Evolutionary conservation across 2,797 vertebrate species (phyloP).

Genomic region (Thripadectes ignobilis): DNA sequence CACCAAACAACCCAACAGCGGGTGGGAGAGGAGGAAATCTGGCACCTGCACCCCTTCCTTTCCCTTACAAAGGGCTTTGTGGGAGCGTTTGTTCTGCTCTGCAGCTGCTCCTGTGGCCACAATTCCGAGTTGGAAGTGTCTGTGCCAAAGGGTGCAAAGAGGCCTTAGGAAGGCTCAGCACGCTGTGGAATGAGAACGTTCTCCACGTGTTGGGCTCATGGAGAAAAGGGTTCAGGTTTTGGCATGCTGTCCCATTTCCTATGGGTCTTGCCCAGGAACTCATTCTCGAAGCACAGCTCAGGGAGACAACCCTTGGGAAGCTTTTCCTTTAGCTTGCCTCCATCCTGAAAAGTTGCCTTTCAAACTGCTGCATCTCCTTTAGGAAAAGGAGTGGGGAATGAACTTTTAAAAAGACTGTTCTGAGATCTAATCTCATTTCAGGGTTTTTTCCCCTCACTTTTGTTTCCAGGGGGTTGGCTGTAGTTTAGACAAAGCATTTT

Average conservation of each 20-base stretch:
- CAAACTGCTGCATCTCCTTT: background rate
- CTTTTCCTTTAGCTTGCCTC: background rate
- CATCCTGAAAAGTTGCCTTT: background rate
- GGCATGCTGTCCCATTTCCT: background rate
- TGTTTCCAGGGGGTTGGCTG: constrained; percentile 19
- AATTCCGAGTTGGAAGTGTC: background rate
- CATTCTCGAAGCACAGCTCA: background rate
- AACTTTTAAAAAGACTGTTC: background rate
- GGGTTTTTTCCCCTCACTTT: background rate
- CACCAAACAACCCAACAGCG: background rate
- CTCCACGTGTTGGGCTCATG: background rate
- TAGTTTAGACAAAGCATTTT: constrained; percentile 46
- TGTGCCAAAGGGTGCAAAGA: background rate
- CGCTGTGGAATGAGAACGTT: background rate
- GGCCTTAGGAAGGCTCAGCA: background rate
- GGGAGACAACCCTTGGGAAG: background rate
- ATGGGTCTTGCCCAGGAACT: background rate
- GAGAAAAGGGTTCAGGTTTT: background rate
- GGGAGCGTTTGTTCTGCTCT: background rate
- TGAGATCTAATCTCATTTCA: background rate
- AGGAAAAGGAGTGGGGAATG: background rate
- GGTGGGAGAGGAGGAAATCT: background rate
- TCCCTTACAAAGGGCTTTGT: background rate
- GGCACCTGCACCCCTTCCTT: background rate
- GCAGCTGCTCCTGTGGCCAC: background rate